A percentile compares a stretch with the other conserved stretches of the same genome.
These are phyloP conservation scores for Leptonema lineaticorne DNA, from an alignment of 1,140 invertebrate genomes.

Conservation along the genomic window DNA sequence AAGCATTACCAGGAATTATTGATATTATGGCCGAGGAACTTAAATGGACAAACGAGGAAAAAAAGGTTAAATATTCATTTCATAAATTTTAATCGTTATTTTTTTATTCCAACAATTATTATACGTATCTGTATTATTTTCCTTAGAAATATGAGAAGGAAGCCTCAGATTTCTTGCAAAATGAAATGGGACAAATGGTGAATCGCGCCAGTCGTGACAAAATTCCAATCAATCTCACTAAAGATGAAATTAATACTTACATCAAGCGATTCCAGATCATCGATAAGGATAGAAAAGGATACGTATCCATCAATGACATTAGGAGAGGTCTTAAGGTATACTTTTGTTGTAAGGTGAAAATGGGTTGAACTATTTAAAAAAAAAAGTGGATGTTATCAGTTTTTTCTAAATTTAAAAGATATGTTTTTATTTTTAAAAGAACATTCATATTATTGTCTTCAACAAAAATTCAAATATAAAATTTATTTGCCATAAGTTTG, in stretches of 20 bases:
- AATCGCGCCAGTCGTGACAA: slow-evolving; percentile 85
- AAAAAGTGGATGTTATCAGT: too few species aligned
- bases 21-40: slow-evolving; percentile 97
- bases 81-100: neutral
- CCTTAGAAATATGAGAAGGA: slow-evolving; percentile 72
- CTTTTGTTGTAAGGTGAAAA: slow-evolving; percentile 20
- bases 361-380: too few species aligned
- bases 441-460: too few species aligned
- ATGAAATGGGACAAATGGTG: slow-evolving; percentile 96
- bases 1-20: slow-evolving; percentile 88
- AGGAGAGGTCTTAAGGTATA: slow-evolving; percentile 88
- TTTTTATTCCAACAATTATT: neutral
- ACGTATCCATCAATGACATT: slow-evolving; percentile 97
- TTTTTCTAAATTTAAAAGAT: too few species aligned
- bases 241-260: slow-evolving; percentile 92
- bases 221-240: slow-evolving; percentile 90
- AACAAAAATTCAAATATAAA: too few species aligned
- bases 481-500: too few species aligned
- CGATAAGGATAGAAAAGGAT: slow-evolving; percentile 95
- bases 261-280: slow-evolving; percentile 94
- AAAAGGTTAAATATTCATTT: slow-evolving; percentile 56
- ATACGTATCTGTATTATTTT: slow-evolving; percentile 33
- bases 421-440: too few species aligned
- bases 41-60: slow-evolving; percentile 84
- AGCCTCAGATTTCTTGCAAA: slow-evolving; percentile 82